These are phyloP conservation scores for Nothoprocta pentlandii DNA, from an alignment of 2,113 vertebrate species.

Conservation along the genomic window DNA sequence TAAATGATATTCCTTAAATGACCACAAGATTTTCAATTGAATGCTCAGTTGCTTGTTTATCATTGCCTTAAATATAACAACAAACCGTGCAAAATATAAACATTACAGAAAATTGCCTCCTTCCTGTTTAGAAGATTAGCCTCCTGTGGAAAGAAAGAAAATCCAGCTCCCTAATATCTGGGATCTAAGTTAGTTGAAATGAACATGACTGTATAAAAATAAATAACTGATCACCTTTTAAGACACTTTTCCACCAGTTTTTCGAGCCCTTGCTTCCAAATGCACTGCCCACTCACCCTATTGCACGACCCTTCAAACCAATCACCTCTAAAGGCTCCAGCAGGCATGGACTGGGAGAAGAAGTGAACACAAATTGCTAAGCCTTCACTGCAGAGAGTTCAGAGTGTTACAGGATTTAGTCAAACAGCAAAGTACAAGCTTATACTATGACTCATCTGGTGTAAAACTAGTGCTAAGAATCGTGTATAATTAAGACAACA, in stretches of 20 bases:
- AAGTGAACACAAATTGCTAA: constrained; percentile 1
- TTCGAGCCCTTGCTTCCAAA: background rate
- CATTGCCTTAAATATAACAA: background rate
- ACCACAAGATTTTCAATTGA: background rate
- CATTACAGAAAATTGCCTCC: background rate
- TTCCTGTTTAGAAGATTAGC: background rate
- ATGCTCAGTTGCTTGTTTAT: background rate
- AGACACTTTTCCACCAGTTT: background rate
- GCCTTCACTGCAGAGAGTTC: background rate
- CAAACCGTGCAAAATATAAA: background rate
- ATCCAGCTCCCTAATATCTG: background rate
- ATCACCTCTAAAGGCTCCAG: background rate
- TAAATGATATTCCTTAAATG: background rate
- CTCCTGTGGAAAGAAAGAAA: background rate
- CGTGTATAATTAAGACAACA: constrained; percentile 71
- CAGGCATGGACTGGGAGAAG: background rate
- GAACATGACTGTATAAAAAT: background rate
- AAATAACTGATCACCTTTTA: background rate
- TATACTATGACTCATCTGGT: constrained; percentile 67
- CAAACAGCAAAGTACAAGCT: constrained; percentile 58
- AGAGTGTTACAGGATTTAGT: constrained; percentile 26
- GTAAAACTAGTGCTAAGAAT: constrained; percentile 66
- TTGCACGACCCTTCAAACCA: constrained; percentile 11
- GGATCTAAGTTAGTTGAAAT: background rate
- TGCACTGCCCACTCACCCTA: background rate